Conservation (phyloP, 37 sponge, comb jelly and placozoan genomes). For the Geodia barretti region DNA sequence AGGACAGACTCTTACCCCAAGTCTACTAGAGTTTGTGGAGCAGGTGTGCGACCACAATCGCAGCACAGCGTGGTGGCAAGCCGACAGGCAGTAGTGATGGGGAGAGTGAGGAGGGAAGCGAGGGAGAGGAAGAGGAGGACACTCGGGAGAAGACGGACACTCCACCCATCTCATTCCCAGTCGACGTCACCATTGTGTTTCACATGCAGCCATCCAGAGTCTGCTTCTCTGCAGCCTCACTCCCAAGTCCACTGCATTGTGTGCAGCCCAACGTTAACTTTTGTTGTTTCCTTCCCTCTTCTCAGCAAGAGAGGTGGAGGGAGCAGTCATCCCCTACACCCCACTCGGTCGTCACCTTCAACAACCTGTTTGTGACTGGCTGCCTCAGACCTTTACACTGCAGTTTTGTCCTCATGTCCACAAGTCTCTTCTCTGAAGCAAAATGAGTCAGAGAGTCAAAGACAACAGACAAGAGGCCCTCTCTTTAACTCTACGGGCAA, state of each 20-base stretch:
- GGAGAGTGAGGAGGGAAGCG: slow-evolving; percentile 13
- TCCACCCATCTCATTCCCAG: slow-evolving; percentile 83
- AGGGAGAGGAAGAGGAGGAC: background rate
- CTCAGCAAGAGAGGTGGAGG: slow-evolving; percentile 13
- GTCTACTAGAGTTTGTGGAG: slow-evolving; percentile 87
- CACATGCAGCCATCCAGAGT: slow-evolving; percentile 82
- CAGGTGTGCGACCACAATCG: slow-evolving; percentile 73
- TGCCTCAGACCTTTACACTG: slow-evolving; percentile 65
- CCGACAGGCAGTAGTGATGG: slow-evolving; percentile 7
- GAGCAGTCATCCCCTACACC: background rate
- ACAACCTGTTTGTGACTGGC: slow-evolving; percentile 71
- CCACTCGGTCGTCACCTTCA: slow-evolving; percentile 25
- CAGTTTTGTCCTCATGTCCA: slow-evolving; percentile 43
- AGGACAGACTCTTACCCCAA: slow-evolving; percentile 61
- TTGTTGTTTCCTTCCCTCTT: slow-evolving; percentile 74
- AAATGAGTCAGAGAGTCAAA: background rate
- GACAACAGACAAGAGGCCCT: slow-evolving; percentile 50
- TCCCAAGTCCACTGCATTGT: slow-evolving; percentile 80
- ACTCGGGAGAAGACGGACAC: background rate
- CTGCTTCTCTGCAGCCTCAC: slow-evolving; percentile 81
- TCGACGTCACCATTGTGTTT: slow-evolving; percentile 76
- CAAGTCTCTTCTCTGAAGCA: slow-evolving; percentile 21
- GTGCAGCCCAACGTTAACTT: slow-evolving; percentile 75
- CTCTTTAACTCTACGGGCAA: slow-evolving; percentile 66
- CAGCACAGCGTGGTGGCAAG: slow-evolving; percentile 30